phyloP scores from a whole-genome alignment of 2,888 invertebrate species.

The Tanypteryx hageni region DNA sequence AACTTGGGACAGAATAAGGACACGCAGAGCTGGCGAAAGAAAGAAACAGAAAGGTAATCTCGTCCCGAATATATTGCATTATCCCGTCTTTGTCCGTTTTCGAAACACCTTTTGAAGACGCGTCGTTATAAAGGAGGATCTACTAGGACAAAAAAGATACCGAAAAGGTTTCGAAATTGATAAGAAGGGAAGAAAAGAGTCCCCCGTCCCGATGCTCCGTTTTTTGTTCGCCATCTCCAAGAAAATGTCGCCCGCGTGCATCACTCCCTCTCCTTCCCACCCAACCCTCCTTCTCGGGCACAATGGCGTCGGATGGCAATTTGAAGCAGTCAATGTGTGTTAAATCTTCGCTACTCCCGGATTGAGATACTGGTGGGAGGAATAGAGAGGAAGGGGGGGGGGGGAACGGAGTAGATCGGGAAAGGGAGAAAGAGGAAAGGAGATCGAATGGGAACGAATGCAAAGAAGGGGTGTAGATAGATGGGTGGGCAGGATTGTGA shows the following conservation, averaged over 20 bases:
- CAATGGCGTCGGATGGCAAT: constrained; percentile 38
- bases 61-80: background rate
- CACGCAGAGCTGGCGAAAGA: background rate
- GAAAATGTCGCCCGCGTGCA: background rate
- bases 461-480: background rate
- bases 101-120: background rate
- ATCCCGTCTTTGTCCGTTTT: background rate
- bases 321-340: constrained; percentile 37
- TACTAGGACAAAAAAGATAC: background rate
- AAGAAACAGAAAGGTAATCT: background rate
- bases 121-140: constrained; percentile 11
- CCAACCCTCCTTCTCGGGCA: background rate
- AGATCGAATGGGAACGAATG: background rate
- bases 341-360: constrained; percentile 43
- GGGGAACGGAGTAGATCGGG: background rate
- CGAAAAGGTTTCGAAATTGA: background rate
- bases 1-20: background rate
- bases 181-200: background rate
- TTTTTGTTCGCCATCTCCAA: background rate
- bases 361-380: constrained; percentile 34
- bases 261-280: background rate
- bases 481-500: too few species aligned
- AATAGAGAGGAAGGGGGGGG: background rate
- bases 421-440: background rate
- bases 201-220: background rate